phyloP scores from a whole-genome alignment of 1,140 invertebrate species.

The Procambarus clarkii region DNA sequence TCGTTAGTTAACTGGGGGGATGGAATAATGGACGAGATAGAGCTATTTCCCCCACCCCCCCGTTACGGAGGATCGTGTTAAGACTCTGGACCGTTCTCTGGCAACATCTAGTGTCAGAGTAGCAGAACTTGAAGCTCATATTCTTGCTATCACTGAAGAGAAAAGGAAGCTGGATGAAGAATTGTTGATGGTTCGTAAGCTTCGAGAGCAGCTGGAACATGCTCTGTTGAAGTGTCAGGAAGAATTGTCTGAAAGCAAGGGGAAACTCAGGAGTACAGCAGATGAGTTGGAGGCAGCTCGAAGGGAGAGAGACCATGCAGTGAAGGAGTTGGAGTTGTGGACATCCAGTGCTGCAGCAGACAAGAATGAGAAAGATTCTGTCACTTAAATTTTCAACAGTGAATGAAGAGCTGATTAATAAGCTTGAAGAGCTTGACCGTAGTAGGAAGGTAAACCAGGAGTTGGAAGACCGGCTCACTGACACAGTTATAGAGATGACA shows the following conservation, averaged over 20 bases:
- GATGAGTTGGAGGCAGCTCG: not conserved
- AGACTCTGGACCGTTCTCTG: too few species aligned
- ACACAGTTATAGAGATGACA: slow-evolving; percentile 18
- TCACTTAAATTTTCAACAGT: slow-evolving; percentile 27
- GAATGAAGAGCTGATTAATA: slow-evolving; percentile 38
- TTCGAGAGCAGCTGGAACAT: slow-evolving; percentile 24
- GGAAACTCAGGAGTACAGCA: not conserved
- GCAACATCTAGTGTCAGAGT: too few species aligned
- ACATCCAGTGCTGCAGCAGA: slow-evolving; percentile 24
- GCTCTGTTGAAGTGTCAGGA: not conserved
- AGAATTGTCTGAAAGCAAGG: not conserved
- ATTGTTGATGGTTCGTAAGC: not conserved
- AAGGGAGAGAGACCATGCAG: slow-evolving; percentile 9
- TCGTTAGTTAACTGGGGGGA: too few species aligned
- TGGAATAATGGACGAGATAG: too few species aligned
- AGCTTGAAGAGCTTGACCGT: slow-evolving; percentile 32
- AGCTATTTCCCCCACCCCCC: too few species aligned
- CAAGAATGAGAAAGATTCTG: slow-evolving; percentile 46
- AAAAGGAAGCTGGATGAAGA: not conserved
- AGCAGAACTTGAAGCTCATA: too few species aligned
- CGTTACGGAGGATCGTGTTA: too few species aligned
- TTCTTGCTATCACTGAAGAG: too few species aligned
- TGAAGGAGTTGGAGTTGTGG: slow-evolving; percentile 42
- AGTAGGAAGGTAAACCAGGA: not conserved
- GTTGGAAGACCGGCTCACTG: slow-evolving; percentile 11